Conservation (phyloP, 23 tunicate species). For the Styela clava region DNA sequence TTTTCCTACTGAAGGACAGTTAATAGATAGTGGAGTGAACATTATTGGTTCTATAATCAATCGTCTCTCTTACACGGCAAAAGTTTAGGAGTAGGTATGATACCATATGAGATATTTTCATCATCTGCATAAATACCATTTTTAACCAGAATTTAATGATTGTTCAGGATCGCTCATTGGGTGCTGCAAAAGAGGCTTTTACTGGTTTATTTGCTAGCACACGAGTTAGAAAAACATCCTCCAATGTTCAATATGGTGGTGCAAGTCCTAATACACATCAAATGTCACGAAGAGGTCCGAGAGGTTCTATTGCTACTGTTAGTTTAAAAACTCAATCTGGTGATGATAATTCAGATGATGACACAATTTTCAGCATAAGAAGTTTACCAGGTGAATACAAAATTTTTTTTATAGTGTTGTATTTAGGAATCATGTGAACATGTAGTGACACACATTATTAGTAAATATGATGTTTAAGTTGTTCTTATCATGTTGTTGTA, state of each 20-base stretch:
- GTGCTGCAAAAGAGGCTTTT: slow-evolving; percentile 24
- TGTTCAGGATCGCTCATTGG: slow-evolving; percentile 15
- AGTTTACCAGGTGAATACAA: slow-evolving; percentile 23
- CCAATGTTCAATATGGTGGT: not conserved
- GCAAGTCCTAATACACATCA: slow-evolving; percentile 1
- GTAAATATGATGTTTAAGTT: too few relatives aligned
- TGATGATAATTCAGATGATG: slow-evolving; percentile 28
- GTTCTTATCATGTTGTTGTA: too few relatives aligned
- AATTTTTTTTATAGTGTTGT: not conserved
- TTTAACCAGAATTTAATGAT: too few relatives aligned
- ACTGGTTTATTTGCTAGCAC: slow-evolving; percentile 30
- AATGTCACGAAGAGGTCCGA: slow-evolving; percentile 13
- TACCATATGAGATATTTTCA: too few relatives aligned
- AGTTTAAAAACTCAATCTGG: slow-evolving; percentile 3
- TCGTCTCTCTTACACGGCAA: too few relatives aligned
- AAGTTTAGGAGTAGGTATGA: too few relatives aligned
- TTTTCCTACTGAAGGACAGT: too few relatives aligned
- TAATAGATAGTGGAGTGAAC: too few relatives aligned
- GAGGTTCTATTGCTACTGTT: slow-evolving; percentile 20
- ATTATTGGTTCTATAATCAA: too few relatives aligned
- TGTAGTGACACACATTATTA: not conserved
- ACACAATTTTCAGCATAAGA: slow-evolving; percentile 26
- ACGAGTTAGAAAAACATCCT: not conserved
- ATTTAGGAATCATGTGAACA: not conserved
- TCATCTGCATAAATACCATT: too few relatives aligned